These are phyloP conservation scores for Aelia acuminata DNA, from an alignment of 2,888 invertebrate species.

Conservation along the genomic window DNA sequence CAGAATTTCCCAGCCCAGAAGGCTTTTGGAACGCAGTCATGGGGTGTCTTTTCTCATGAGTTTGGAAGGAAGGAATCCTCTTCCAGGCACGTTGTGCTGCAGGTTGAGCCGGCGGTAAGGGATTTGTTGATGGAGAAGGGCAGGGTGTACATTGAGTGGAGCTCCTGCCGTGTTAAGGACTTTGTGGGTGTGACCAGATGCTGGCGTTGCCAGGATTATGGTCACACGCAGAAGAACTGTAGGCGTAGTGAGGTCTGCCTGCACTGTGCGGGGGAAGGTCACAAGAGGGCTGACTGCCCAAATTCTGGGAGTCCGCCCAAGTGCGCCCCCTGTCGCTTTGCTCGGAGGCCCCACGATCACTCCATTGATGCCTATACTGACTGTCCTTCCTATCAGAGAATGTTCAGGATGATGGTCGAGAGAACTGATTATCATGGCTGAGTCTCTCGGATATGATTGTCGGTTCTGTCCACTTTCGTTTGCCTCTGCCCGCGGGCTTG, in stretches of 20 bases:
- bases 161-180: constrained; percentile 32
- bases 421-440: constrained; percentile 4
- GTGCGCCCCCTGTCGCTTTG: neutral
- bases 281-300: neutral
- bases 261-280: constrained; percentile 19
- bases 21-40: neutral
- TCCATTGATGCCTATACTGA: neutral
- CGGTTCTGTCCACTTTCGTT: neutral
- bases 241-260: neutral
- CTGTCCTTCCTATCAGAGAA: neutral
- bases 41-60: too few species aligned
- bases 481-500: neutral
- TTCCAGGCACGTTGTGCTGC: neutral
- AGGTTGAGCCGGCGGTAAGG: constrained; percentile 2
- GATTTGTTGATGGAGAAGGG: neutral
- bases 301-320: neutral
- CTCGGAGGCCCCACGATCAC: neutral
- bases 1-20: neutral
- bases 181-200: constrained; percentile 33
- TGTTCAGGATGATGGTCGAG: neutral
- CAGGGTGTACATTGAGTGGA: neutral
- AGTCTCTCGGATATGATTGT: neutral
- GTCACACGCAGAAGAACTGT: neutral
- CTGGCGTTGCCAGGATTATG: neutral
- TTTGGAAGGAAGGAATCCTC: neutral